Evolutionary conservation across 2,113 vertebrate species (phyloP).

Genomic region (Picathartes gymnocephalus): DNA sequence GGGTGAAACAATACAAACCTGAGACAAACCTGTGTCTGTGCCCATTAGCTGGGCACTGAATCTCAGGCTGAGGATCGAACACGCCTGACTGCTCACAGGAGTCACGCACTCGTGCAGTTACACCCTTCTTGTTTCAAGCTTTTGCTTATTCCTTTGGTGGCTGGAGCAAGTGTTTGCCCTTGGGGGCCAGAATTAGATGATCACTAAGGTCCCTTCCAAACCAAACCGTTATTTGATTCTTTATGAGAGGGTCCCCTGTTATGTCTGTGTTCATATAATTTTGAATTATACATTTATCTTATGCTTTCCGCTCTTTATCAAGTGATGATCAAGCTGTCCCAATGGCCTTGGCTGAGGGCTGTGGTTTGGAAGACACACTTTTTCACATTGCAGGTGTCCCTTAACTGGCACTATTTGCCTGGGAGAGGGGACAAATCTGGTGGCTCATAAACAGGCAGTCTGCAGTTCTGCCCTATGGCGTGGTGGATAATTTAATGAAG

Average conservation of each 20-base stretch:
- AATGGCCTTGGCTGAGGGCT: not conserved
- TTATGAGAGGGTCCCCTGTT: not conserved
- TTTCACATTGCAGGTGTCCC: not conserved
- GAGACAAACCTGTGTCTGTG: not conserved
- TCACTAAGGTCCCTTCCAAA: not conserved
- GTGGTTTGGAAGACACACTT: not conserved
- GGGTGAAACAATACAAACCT: not conserved
- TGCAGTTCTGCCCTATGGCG: not conserved
- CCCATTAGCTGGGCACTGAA: not conserved
- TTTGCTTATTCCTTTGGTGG: not conserved
- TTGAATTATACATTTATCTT: not conserved
- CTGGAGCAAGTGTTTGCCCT: not conserved
- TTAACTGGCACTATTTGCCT: not conserved
- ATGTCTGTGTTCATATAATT: not conserved
- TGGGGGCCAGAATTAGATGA: not conserved
- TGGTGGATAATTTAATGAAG: not conserved
- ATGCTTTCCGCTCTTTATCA: not conserved
- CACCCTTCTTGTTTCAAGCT: not conserved
- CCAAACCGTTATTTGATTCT: not conserved
- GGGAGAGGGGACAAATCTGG: not conserved
- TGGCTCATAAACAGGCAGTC: not conserved
- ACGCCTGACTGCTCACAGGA: not conserved
- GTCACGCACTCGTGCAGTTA: fast-evolving
- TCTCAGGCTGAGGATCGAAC: not conserved
- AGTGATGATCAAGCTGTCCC: not conserved